These are phyloP conservation scores for Thecocarcelia acutangulata DNA, from an alignment of 2,888 invertebrate genomes.

Conservation along the genomic window DNA sequence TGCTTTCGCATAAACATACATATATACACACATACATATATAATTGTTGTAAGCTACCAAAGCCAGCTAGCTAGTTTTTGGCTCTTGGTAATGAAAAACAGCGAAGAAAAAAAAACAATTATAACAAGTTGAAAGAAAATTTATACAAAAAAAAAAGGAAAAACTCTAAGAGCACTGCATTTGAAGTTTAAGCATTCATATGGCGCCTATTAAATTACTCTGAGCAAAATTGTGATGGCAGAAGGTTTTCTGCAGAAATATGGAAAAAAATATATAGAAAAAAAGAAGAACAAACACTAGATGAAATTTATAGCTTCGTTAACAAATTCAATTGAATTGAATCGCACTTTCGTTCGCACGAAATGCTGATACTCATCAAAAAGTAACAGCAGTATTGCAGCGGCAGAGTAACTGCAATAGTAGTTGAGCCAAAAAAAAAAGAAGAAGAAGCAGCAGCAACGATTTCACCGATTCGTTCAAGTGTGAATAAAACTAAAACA, in stretches of 20 bases:
- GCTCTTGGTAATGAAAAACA: conserved; percentile 31
- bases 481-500: conserved; percentile 66
- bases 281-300: neutral
- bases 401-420: conserved; percentile 23
- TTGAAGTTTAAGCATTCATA: conserved; percentile 40
- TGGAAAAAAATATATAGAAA: conserved; percentile 7
- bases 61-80: conserved; percentile 34
- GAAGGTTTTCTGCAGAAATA: conserved; percentile 40
- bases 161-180: neutral
- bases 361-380: conserved; percentile 51
- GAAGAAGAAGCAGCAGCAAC: conserved; percentile 39
- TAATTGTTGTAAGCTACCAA: conserved; percentile 23
- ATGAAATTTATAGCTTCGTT: conserved; percentile 28
- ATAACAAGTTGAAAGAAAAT: conserved; percentile 38
- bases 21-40: neutral
- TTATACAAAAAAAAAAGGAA: conserved; percentile 27
- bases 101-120: conserved; percentile 29
- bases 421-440: neutral
- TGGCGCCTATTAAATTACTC: conserved; percentile 53
- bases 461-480: conserved; percentile 69
- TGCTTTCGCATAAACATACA: neutral
- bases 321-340: conserved; percentile 55
- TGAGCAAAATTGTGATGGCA: conserved; percentile 1
- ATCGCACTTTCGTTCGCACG: conserved; percentile 65
- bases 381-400: conserved; percentile 38